Evolutionary conservation across 2,888 invertebrate genomes (phyloP).

Genomic region (Eudemis profundana): DNA sequence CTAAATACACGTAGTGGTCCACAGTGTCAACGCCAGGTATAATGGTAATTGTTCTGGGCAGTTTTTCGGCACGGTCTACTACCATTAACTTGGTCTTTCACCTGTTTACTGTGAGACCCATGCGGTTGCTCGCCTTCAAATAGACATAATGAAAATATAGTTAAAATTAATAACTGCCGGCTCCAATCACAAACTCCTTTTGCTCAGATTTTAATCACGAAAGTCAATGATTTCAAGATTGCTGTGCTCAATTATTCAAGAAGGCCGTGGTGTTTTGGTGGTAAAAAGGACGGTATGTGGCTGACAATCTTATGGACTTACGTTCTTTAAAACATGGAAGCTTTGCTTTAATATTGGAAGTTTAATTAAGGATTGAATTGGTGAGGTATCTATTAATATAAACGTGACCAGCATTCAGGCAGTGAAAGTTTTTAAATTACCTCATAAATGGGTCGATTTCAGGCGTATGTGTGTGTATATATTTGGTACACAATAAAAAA

Average conservation of each 20-base stretch:
- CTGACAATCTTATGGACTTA: background rate
- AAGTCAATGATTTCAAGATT: constrained; percentile 16
- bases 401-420: background rate
- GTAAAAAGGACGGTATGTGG: background rate
- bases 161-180: constrained; percentile 6
- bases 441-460: too few relatives aligned
- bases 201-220: constrained; percentile 16
- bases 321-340: background rate
- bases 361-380: constrained; percentile 16
- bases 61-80: too few relatives aligned
- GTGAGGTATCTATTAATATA: background rate
- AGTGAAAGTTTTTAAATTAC: too few relatives aligned
- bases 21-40: too few relatives aligned
- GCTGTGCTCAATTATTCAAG: constrained; percentile 13
- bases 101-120: too few relatives aligned
- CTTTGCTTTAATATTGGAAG: background rate
- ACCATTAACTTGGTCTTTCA: too few relatives aligned
- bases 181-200: constrained; percentile 12
- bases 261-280: background rate
- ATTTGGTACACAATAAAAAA: too few relatives aligned
- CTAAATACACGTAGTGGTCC: too few relatives aligned
- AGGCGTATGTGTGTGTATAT: too few relatives aligned
- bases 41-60: too few relatives aligned
- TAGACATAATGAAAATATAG: background rate
- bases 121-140: too few relatives aligned